Evolutionary conservation across 2,113 vertebrate genomes (phyloP), one percentile per base, ranked within the genome.

Genomic region (Spea multiplicata): DNA sequence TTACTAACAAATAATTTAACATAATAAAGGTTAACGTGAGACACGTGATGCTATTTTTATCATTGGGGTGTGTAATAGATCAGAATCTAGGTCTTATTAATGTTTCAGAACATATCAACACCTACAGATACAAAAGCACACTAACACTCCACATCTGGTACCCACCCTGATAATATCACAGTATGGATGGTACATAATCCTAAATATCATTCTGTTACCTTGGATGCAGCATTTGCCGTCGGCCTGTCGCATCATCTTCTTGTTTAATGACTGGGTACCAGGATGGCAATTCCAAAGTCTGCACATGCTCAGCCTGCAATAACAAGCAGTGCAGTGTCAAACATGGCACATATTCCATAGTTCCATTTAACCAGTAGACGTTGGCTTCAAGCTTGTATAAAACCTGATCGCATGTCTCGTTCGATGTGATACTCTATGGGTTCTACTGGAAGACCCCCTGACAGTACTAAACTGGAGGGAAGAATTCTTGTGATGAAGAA

Each of bases 251-350:
- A 89, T 92, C 95, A 81, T 93, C 92, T 91, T 99, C 96, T 88
- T 98, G 95, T 86, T 99, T 99, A 88, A 99, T 95, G 82, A 96
- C 92, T n/a, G 95, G 91, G 86, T 95, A 98, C 90, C 97, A 94
- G 45, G 92, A 92, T 0, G 91, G 88, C 74, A 98, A 92, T 73
- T 94, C 90, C 86, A 96, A 81, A 67, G 89, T 88, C 61, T 94
- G 90, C 57, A 92, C 86, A 76, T 91, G 82, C 84, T 96, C 95
- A 78, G 86, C 88, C 96, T 98, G 86, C 48, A 85, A 78, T 83
- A 76, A 65, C 77, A 80, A 82, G 74, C 55, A 2, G 13, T 64
- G 4, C 8, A 17, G 8, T 4, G 55, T 59, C 4, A 59, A 59
- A 59, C 10, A 59, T 12, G 4, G 55, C 55, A 59, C 10, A 2